phyloP scores from a whole-genome alignment of 2,888 invertebrate genomes.

The Tetragonisca angustula region DNA sequence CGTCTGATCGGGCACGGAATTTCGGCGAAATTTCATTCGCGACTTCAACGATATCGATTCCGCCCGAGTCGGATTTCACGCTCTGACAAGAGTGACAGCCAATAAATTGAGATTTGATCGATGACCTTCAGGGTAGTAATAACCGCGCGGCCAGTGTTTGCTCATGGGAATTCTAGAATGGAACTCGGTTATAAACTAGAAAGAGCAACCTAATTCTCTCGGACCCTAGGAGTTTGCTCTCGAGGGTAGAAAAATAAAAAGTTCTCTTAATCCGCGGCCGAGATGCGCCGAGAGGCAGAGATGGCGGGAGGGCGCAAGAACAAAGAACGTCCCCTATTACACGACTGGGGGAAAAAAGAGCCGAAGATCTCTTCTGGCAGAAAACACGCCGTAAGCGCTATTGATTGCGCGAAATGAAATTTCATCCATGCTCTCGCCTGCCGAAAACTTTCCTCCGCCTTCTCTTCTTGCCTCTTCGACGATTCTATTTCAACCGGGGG shows the following conservation, averaged over 20 bases:
- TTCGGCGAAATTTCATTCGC: conserved; percentile 33
- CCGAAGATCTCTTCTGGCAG: conserved; percentile 27
- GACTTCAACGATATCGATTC: conserved; percentile 39
- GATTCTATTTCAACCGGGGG: background rate
- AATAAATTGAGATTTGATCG: conserved; percentile 65
- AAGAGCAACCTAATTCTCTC: conserved; percentile 46
- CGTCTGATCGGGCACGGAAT: conserved; percentile 41
- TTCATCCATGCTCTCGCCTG: conserved; percentile 22
- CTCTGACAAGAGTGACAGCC: conserved; percentile 53
- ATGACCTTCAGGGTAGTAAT: conserved; percentile 61
- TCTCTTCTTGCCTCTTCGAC: no score
- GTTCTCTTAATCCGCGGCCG: conserved; percentile 29
- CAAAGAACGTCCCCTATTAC: conserved; percentile 40
- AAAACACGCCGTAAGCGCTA: conserved; percentile 28
- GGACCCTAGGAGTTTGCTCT: background rate
- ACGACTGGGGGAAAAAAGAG: conserved; percentile 6
- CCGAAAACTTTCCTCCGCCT: background rate
- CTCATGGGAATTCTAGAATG: conserved; percentile 42
- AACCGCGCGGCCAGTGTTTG: conserved; percentile 56
- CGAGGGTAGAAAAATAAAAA: conserved; percentile 38
- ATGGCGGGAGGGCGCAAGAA: conserved; percentile 5
- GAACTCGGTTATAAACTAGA: conserved; percentile 37
- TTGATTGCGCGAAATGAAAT: conserved; percentile 49
- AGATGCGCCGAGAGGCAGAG: background rate
- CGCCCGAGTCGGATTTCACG: conserved; percentile 43